These are phyloP conservation scores for Karalla daura DNA, from an alignment of 2,797 vertebrate genomes.

Conservation along the genomic window DNA sequence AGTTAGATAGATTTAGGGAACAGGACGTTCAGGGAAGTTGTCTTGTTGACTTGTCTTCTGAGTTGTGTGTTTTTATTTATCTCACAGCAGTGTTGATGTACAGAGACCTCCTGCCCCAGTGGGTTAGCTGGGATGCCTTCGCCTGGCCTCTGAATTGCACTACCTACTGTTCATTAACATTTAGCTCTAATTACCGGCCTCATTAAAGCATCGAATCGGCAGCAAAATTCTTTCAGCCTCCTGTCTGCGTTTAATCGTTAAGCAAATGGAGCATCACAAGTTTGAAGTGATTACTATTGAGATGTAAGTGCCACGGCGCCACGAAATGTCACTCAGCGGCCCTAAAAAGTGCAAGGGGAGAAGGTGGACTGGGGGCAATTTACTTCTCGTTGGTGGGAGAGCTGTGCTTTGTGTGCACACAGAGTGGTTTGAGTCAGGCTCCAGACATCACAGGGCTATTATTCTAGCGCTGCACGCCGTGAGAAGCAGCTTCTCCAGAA, in stretches of 20 bases:
- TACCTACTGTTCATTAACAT: conserved; percentile 81
- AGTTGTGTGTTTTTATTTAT: conserved; percentile 20
- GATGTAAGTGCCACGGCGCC: conserved; percentile 67
- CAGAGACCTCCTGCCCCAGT: conserved; percentile 29
- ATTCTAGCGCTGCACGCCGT: conserved; percentile 33
- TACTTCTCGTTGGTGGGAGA: conserved; percentile 60
- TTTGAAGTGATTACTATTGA: conserved; percentile 81
- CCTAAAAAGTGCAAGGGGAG: conserved; percentile 37
- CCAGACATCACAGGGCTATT: conserved; percentile 54
- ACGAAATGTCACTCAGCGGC: conserved; percentile 74
- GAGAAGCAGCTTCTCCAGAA: conserved; percentile 44
- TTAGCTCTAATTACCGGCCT: conserved; percentile 81
- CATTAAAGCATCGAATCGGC: conserved; percentile 83
- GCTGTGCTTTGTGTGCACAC: conserved; percentile 40
- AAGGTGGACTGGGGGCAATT: conserved; percentile 51
- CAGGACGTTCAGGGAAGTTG: no score
- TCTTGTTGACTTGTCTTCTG: not conserved
- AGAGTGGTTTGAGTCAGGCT: conserved; percentile 63
- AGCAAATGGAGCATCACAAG: conserved; percentile 79
- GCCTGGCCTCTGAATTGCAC: conserved; percentile 50
- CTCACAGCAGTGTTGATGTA: conserved; percentile 1
- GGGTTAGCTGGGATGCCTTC: conserved; percentile 44
- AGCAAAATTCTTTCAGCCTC: conserved; percentile 73
- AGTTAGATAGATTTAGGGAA: no score
- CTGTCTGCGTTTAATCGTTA: conserved; percentile 79